Evolutionary conservation across 2,888 invertebrate species (phyloP).

Genomic region (Heliconius charithonia): DNA sequence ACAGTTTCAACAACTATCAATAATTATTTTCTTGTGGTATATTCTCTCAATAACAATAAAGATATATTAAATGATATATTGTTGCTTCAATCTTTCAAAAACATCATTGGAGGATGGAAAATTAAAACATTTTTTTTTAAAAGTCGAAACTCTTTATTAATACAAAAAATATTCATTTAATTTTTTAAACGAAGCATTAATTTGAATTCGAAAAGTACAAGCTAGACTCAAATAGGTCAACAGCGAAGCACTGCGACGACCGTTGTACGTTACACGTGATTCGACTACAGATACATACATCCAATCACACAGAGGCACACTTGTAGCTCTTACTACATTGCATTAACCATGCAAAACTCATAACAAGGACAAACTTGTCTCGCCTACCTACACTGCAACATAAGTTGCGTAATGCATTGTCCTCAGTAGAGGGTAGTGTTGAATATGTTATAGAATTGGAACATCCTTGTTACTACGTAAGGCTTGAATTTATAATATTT

Average conservation of each 20-base stretch:
- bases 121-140: background rate
- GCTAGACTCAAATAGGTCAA: slow-evolving; percentile 75
- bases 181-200: slow-evolving; percentile 17
- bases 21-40: slow-evolving; percentile 53
- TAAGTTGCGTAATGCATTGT: slow-evolving; percentile 72
- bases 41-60: slow-evolving; percentile 42
- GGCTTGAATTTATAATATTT: background rate
- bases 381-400: slow-evolving; percentile 40
- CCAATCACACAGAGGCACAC: slow-evolving; percentile 32
- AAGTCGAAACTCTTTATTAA: background rate
- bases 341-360: no score
- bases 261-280: slow-evolving; percentile 75
- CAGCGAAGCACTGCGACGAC: slow-evolving; percentile 66
- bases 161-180: background rate
- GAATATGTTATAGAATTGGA: slow-evolving; percentile 56
- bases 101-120: background rate
- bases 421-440: slow-evolving; percentile 59
- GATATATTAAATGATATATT: no score
- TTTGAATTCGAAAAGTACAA: slow-evolving; percentile 54
- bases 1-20: slow-evolving; percentile 51
- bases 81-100: background rate
- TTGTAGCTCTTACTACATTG: slow-evolving; percentile 37
- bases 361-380: slow-evolving; percentile 25
- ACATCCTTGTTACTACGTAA: slow-evolving; percentile 40
- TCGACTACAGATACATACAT: slow-evolving; percentile 64